Percentiles rank a stretch among this genome's conserved stretches.
Evolutionary conservation across 2,888 invertebrate species (phyloP).

Genomic region (Patella pellucida): DNA sequence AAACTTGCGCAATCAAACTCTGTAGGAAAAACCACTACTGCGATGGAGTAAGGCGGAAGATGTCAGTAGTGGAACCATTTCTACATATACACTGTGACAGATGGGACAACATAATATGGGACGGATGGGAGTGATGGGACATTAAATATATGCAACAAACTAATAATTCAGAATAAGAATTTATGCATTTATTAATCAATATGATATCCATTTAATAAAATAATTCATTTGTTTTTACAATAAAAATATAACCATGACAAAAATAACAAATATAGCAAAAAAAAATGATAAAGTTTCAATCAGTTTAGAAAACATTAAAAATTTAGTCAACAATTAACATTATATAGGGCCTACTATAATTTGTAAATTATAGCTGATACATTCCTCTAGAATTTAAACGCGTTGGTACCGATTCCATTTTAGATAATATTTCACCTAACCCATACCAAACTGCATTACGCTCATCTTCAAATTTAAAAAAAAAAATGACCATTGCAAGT

Average conservation of each 20-base stretch:
- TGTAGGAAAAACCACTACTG: too few species aligned
- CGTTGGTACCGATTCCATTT: not conserved
- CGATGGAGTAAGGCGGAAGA: too few species aligned
- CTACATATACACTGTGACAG: not conserved
- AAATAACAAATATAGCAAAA: not conserved
- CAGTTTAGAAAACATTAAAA: not conserved
- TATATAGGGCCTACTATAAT: too few species aligned
- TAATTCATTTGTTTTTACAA: not conserved
- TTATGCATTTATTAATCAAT: not conserved
- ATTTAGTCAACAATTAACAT: not conserved
- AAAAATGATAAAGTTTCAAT: too few species aligned
- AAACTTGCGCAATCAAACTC: too few species aligned
- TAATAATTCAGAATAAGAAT: not conserved
- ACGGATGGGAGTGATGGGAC: conserved; percentile 1
- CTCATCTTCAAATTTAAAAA: too few species aligned
- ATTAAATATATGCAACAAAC: too few species aligned
- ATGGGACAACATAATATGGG: not conserved
- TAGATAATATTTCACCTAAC: not conserved
- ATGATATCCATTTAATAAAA: not conserved
- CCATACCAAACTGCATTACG: too few species aligned
- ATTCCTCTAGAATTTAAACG: not conserved
- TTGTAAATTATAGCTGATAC: not conserved
- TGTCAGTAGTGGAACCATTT: too few species aligned
- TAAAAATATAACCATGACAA: not conserved
- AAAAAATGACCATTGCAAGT: too few species aligned